Evolutionary conservation across 2,113 vertebrate species (phyloP), one percentile per base, ranked within the genome.

Genomic region (Maccullochella peelii): DNA sequence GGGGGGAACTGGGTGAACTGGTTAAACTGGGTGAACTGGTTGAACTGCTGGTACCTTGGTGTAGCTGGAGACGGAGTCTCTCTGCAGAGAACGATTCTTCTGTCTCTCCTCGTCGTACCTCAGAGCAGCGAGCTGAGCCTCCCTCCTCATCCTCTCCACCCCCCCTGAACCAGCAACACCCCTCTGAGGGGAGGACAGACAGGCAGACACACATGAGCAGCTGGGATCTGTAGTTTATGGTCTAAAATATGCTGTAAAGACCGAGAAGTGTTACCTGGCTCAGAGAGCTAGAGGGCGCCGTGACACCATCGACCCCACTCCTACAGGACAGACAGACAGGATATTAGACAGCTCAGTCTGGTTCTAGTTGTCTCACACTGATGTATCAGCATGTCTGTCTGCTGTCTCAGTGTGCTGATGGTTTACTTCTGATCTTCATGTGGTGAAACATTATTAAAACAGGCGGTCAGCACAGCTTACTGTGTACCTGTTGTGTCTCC

Each of bases 21-120:
- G 33, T 33, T 33, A n/a, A n/a, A 44, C 42, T 44, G 42, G 42
- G 11, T 47, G 15, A 47, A 33, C 11, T 14, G 42, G 42, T 8
- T 23, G 1, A 44, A 4, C 1, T 38, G n/a, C n/a, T 2, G 5
- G 25, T 81, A 98, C 98, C 95, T 97, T 98, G 81, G 94, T 88
- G 78, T 95, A 96, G 88, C 91, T 96, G 77, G 93, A 75, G 47
- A 88, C 90, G 23, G 94, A 89, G 67, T 98, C 97, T 88, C 93
- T 96, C 85, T 97, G 97, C 40, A 94, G 89, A 27, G 96, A 89
- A 20, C 97, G 96, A 0, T 91, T 96, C 87, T 93, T 96, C 82
- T 96, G 96, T 84, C 97, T 95, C 92, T 99, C 98, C 62, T 99
- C 97, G 42, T 99, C 98, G 1, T 97, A 98, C 89, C 97, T 96